Base-by-base conservation (phyloP, 2,888 invertebrate species). In the Sinotaia quadrata region DNA sequence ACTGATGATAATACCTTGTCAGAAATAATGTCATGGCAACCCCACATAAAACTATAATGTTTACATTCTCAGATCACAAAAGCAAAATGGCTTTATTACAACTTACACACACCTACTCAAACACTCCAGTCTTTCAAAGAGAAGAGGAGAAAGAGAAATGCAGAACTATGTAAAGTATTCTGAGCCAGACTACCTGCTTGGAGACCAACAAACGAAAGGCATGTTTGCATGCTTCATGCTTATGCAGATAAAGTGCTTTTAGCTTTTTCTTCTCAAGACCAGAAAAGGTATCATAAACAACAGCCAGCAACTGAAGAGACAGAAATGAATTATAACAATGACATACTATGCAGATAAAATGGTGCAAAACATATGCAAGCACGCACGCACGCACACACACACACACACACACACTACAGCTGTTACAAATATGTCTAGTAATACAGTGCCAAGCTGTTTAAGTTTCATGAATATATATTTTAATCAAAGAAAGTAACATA, bases 261-360 rank as follows among this genome's bases (percentile, higher is more conserved):
- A 95, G 94, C 87, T 95, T 96, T 79, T 93, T 93, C 54, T 94
- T 93, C 88, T 95, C 95, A 59, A 94, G 93, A 44, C 93, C 92
- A 0, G 94, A 94, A 87, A 95, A 96, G 0, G 94, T 93, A 88
- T 95, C 95, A 88, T 95, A 95, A 4, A 95, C 95, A 36, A 95
- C 95, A 69, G 95, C 95, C 79, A 95, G 90, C 93, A 95, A 93
- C 93, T 94, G 86, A 12, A 31, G n/a, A n/a, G n/a, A 34, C 54
- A 24, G 7, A n/a, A 7, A 52, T 31, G 12, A 65, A 18, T 4
- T 41, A 2, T n/a, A 56, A 5, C 10, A 65, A 27, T 15, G 15
- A 21, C 15, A 21, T 51, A 24, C 21, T 8, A 51, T 15, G 51
- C 12, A 51, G 51, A n/a, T n/a, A n/a, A n/a, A 21, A 51, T 21